phyloP scores from a whole-genome alignment of 1,140 invertebrate species.

The Maniola jurtina region DNA sequence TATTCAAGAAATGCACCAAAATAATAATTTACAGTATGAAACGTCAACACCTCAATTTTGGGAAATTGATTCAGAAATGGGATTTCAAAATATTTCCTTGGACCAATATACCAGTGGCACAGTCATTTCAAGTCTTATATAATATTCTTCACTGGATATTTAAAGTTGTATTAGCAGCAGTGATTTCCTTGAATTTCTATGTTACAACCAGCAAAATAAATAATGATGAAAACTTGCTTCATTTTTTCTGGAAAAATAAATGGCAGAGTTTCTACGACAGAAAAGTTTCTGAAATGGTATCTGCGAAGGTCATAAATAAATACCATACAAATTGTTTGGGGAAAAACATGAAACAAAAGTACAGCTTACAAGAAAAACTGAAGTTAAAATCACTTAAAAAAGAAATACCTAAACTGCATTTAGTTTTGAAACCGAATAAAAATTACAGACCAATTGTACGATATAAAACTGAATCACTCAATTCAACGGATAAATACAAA shows the following conservation, averaged over 20 bases:
- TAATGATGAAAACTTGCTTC: constrained; percentile 67
- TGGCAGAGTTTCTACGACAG: constrained; percentile 74
- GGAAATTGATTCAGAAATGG: constrained; percentile 56
- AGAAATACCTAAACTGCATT: constrained; percentile 65
- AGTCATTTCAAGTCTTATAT: constrained; percentile 40
- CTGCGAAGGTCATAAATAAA: constrained; percentile 49
- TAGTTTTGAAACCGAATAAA: constrained; percentile 67
- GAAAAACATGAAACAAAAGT: constrained; percentile 46
- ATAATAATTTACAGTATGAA: constrained; percentile 64
- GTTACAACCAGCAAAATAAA: constrained; percentile 72
- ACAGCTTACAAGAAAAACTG: constrained; percentile 37
- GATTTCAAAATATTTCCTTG: constrained; percentile 48
- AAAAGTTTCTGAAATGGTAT: constrained; percentile 53
- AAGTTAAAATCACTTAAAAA: constrained; percentile 50
- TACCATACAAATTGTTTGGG: constrained; percentile 46
- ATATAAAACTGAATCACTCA: constrained; percentile 59
- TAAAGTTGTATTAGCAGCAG: constrained; percentile 59
- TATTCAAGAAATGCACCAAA: constrained; percentile 57
- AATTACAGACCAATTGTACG: constrained; percentile 66
- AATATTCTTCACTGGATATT: constrained; percentile 58
- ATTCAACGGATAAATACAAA: constrained; percentile 50
- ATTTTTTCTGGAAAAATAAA: constrained; percentile 67
- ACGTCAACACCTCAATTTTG: constrained; percentile 53
- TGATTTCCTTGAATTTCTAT: constrained; percentile 70
- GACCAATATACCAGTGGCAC: constrained; percentile 33